These are phyloP conservation scores for Sinhomidia bicolor DNA, from an alignment of 2,888 invertebrate species.

Conservation along the genomic window DNA sequence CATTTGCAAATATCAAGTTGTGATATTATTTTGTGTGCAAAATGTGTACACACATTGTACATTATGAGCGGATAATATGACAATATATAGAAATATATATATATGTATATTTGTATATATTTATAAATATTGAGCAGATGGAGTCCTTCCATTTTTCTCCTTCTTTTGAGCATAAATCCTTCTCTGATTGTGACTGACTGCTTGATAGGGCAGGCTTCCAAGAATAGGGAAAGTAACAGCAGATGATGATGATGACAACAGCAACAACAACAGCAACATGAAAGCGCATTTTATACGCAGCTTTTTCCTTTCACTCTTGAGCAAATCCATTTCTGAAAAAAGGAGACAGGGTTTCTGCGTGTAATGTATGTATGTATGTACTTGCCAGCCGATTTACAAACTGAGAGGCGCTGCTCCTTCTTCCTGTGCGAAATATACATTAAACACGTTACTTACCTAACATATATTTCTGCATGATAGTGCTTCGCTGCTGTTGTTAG, in stretches of 20 bases:
- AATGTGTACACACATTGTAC: too few species aligned
- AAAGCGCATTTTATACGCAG: neutral
- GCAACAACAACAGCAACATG: constrained; percentile 22
- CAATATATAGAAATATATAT: too few species aligned
- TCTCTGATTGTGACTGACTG: neutral
- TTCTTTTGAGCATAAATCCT: neutral
- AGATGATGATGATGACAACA: constrained; percentile 1
- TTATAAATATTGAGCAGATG: neutral
- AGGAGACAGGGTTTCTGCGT: neutral
- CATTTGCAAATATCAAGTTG: too few species aligned
- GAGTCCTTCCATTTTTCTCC: neutral
- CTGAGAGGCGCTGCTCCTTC: too few species aligned
- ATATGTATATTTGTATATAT: too few species aligned
- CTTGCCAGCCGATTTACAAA: too few species aligned
- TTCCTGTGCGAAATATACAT: neutral
- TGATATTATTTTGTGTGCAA: too few species aligned
- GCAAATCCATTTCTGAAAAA: constrained; percentile 1
- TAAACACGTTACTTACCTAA: neutral
- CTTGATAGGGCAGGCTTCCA: constrained; percentile 58
- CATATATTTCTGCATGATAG: neutral
- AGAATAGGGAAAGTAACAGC: neutral
- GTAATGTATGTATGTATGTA: neutral
- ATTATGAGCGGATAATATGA: too few species aligned
- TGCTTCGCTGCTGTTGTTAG: neutral
- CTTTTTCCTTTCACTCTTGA: constrained; percentile 24